These are phyloP conservation scores for Blastomussa wellsi DNA, from an alignment of 92 coral and sea anemone genomes.

Conservation along the genomic window DNA sequence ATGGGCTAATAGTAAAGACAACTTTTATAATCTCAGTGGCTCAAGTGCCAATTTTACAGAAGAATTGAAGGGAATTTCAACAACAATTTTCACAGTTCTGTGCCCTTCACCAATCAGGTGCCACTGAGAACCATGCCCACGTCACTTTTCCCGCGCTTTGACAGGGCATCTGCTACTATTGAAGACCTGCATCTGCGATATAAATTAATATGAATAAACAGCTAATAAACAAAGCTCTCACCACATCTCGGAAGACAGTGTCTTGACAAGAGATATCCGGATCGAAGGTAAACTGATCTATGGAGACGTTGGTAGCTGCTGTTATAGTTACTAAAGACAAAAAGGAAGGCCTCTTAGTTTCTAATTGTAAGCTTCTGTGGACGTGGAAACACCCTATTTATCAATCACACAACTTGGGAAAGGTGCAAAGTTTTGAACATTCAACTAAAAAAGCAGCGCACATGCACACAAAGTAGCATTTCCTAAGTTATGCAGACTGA, in stretches of 20 bases:
- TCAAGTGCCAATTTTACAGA: too few relatives aligned
- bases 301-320: slow-evolving; percentile 64
- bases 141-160: neutral
- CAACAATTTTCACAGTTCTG: neutral
- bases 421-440: neutral
- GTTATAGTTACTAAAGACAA: slow-evolving; percentile 70
- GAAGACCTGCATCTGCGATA: neutral
- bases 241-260: slow-evolving; percentile 46
- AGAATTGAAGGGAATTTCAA: neutral
- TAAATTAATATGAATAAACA: neutral
- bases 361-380: neutral
- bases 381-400: neutral
- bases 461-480: too few relatives aligned
- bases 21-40: too few relatives aligned
- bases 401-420: neutral
- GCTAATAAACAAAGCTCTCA: slow-evolving; percentile 24
- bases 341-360: neutral
- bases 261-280: slow-evolving; percentile 68
- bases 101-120: neutral
- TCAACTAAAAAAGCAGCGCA: neutral
- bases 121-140: neutral
- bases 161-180: neutral
- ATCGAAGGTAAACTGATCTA: slow-evolving; percentile 94
- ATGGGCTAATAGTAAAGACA: too few relatives aligned
- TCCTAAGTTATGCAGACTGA: neutral